Evolutionary conservation across 2,113 vertebrate species (phyloP).

Genomic region (Melanostigma gelatinosum): DNA sequence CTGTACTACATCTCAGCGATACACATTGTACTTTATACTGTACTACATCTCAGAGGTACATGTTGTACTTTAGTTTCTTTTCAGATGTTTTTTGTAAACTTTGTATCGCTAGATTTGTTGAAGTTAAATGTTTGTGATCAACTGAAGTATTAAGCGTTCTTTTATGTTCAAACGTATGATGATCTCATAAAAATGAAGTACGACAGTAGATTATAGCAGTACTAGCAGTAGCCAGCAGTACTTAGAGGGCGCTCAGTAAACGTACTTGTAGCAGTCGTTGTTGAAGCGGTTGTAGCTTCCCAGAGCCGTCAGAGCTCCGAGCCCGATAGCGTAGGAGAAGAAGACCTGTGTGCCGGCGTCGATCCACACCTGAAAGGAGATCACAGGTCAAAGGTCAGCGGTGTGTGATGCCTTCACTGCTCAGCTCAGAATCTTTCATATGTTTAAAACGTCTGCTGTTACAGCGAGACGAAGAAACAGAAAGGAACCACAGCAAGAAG

Average conservation of each 20-base stretch:
- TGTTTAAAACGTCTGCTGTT: too few species aligned
- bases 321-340: conserved; percentile 87
- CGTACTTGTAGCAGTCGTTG: conserved; percentile 88
- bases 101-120: too few species aligned
- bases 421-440: background rate
- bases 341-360: conserved; percentile 87
- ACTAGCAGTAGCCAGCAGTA: background rate
- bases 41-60: too few species aligned
- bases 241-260: background rate
- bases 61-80: too few species aligned
- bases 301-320: conserved; percentile 85
- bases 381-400: conserved; percentile 33
- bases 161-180: too few species aligned
- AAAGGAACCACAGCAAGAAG: too few species aligned
- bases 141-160: too few species aligned
- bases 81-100: too few species aligned
- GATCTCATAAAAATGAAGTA: too few species aligned
- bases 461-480: too few species aligned
- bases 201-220: background rate
- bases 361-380: conserved; percentile 83
- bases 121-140: too few species aligned
- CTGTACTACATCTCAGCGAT: background rate
- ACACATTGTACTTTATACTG: background rate
- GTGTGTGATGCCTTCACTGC: background rate
- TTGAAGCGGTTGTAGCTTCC: conserved; percentile 88